Evolutionary conservation across 2,113 vertebrate genomes (phyloP), one percentile per base, ranked within the genome.

Genomic region (Seriola rivoliana): DNA sequence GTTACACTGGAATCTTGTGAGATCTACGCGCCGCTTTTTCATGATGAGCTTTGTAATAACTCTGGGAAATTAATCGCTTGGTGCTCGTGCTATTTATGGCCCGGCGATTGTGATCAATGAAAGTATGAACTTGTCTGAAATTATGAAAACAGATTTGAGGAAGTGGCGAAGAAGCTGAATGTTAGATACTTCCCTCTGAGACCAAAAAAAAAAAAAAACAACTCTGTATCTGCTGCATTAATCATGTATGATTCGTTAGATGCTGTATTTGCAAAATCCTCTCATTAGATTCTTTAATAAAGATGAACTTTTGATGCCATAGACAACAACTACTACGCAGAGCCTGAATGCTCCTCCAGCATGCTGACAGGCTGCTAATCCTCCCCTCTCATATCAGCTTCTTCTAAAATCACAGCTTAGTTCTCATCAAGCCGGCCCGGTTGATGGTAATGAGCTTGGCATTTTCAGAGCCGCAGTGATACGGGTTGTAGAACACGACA

Each of bases 391-490:
- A 84, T 87, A 87, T 91, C 85, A 82, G 73, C 87, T 81, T 65
- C 87, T 77, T 82, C 86, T 81, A 44, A 88, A 93, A 91, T 91
- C 84, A 78, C 77, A 57, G 88, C 82, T 94, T 90, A 91, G 84
- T 84, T 88, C 87, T 84, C 76, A 87, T 85, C 87, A 76, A 80
- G 86, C 78, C 4, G 8, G 81, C 59, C 77, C 80, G 23, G 44
- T 86, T 87, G 85, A 92, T 90, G 72, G 68, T 94, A 91, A 94
- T 93, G 88, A 93, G 86, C 82, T 80, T 89, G 92, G 79, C 88
- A 79, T 91, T 92, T 85, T 72, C 86, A 58, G 65, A 84, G 68
- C 84, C 64, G 44, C 11, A 60, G 59, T 72, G 84, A 68, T 52
- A 46, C 1, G 0, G 48, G 25, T 68, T 64, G 60, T 32, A 50